Conservation (phyloP, 2,113 vertebrate species). For the Microcebus murinus region DNA sequence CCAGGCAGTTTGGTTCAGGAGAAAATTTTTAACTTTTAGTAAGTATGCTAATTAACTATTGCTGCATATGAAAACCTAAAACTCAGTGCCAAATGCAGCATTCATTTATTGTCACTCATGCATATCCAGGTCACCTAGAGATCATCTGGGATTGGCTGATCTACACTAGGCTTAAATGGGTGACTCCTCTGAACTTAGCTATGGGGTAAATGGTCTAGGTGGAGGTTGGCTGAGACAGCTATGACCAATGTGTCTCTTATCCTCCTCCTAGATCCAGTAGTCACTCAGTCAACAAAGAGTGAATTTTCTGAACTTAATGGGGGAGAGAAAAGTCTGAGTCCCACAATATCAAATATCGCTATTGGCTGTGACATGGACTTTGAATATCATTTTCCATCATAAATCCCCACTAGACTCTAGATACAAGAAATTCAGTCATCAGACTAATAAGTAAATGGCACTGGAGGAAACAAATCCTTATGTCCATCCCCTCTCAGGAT, state of each 20-base stretch:
- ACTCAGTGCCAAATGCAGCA: neutral
- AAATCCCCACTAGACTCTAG: neutral
- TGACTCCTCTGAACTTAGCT: neutral
- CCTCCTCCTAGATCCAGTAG: neutral
- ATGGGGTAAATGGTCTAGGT: neutral
- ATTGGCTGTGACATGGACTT: neutral
- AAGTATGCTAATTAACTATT: neutral
- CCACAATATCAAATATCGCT: neutral
- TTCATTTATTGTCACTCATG: neutral
- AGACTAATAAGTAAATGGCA: neutral
- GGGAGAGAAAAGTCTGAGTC: neutral
- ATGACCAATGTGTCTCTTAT: neutral
- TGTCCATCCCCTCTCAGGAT: neutral
- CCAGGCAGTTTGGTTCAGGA: neutral
- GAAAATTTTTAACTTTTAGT: neutral
- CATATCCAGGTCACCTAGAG: neutral
- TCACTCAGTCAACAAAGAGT: neutral
- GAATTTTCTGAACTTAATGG: neutral
- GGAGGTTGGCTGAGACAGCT: neutral
- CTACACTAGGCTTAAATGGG: neutral
- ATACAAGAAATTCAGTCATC: neutral
- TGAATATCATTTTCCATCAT: neutral
- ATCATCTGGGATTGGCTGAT: neutral
- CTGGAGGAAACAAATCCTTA: fast-evolving
- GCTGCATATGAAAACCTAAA: neutral